Percentiles rank a stretch among this genome's conserved stretches.
Evolutionary conservation across 1,140 invertebrate genomes (phyloP).

Genomic region (Scaptodrosophila lebanonensis): DNA sequence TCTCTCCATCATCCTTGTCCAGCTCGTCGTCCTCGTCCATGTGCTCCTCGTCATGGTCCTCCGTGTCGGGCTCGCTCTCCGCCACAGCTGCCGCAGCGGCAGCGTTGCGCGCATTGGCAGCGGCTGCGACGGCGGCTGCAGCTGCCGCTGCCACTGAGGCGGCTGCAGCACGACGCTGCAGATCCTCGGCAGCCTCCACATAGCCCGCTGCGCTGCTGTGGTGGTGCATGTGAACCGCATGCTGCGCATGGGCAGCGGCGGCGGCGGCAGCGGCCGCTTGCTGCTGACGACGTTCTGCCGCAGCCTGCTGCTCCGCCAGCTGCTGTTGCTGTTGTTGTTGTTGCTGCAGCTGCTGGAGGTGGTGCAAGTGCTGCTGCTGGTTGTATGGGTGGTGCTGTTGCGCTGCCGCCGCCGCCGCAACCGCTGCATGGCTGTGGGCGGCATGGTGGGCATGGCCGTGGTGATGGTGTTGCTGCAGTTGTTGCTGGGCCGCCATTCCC

Average conservation of each 20-base stretch:
- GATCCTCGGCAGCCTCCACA: constrained; percentile 59
- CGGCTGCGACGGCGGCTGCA: constrained; percentile 57
- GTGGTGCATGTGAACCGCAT: constrained; percentile 51
- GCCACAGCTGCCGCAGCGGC: constrained; percentile 43
- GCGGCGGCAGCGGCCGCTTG: not conserved
- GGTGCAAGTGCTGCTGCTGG: constrained; percentile 69
- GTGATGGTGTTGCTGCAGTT: constrained; percentile 35
- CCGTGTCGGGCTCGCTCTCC: constrained; percentile 41
- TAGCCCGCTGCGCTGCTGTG: constrained; percentile 41
- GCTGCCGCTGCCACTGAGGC: constrained; percentile 44
- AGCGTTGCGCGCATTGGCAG: constrained; percentile 51
- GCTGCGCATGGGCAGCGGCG: constrained; percentile 31
- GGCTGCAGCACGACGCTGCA: constrained; percentile 14
- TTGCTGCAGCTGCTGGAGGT: constrained; percentile 62
- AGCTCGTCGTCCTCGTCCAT: constrained; percentile 39
- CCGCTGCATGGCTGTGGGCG: not conserved
- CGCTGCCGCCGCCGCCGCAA: constrained; percentile 1
- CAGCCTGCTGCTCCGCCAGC: constrained; percentile 10
- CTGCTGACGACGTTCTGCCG: constrained; percentile 1
- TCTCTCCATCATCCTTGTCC: constrained; percentile 61
- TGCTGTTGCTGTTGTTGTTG: constrained; percentile 49
- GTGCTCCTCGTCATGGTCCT: constrained; percentile 42
- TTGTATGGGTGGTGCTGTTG: constrained; percentile 66
- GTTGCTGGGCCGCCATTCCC: constrained; percentile 38
- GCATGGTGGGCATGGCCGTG: constrained; percentile 13